Evolutionary conservation across 2,113 vertebrate species (phyloP).

Genomic region (Phaethornis superciliosus): DNA sequence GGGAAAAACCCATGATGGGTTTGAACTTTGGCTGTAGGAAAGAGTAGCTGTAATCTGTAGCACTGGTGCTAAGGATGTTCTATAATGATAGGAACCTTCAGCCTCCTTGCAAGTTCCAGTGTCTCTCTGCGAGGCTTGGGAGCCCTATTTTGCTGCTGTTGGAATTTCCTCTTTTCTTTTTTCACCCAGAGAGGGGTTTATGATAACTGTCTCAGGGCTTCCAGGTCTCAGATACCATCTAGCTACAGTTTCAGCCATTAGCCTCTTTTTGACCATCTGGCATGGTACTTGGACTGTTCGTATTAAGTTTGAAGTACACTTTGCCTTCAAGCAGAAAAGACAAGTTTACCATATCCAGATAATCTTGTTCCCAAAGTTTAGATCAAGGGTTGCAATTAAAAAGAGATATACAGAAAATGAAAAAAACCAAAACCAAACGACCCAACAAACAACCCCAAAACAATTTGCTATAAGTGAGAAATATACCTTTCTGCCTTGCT

Average conservation of each 20-base stretch:
- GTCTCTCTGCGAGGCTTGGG: not conserved
- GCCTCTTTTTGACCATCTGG: not conserved
- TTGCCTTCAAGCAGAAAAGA: not conserved
- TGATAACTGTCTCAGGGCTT: not conserved
- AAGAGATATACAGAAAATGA: not conserved
- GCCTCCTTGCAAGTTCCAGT: not conserved
- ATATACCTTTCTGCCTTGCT: not conserved
- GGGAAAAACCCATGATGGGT: not conserved
- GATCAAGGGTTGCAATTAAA: not conserved
- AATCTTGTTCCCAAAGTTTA: not conserved
- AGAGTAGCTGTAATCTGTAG: not conserved
- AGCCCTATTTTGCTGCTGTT: not conserved
- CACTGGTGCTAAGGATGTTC: not conserved
- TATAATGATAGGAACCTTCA: not conserved
- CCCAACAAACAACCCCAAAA: not conserved
- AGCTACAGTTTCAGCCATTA: not conserved
- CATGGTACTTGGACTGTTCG: not conserved
- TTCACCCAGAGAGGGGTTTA: not conserved
- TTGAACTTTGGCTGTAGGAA: not conserved
- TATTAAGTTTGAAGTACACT: not conserved
- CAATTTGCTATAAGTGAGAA: not conserved
- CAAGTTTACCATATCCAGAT: not conserved
- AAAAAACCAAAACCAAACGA: not conserved
- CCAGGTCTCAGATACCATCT: not conserved
- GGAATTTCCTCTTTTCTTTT: not conserved